Evolutionary conservation across 2,797 vertebrate genomes (phyloP).

Genomic region (Ceyx erithaca): DNA sequence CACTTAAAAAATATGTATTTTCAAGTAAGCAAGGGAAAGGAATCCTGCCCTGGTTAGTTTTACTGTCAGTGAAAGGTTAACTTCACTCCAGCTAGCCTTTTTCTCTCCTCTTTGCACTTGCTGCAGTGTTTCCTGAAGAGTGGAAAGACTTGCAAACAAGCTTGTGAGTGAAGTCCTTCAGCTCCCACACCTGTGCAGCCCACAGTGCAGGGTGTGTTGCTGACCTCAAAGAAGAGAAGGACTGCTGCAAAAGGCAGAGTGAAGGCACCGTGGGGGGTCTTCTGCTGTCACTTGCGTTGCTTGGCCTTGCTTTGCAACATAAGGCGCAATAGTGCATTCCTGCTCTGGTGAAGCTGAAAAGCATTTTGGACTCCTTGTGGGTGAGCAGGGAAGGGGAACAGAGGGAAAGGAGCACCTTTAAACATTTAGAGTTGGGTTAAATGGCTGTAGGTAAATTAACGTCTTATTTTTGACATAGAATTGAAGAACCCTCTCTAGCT

Average conservation of each 20-base stretch:
- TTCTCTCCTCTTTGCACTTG: neutral
- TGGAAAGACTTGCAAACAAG: neutral
- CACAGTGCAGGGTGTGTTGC: neutral
- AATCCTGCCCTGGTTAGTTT: neutral
- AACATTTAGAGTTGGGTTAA: neutral
- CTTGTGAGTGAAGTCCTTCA: neutral
- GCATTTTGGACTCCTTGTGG: neutral
- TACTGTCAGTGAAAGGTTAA: neutral
- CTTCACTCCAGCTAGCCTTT: neutral
- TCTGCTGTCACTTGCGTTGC: neutral
- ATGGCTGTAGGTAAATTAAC: neutral
- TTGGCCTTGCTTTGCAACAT: neutral
- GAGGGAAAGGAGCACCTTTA: neutral
- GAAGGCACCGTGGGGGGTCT: fast-evolving
- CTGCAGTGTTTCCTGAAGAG: neutral
- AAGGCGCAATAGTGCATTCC: neutral
- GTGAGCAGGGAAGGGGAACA: neutral
- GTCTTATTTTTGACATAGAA: neutral
- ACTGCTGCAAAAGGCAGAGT: neutral
- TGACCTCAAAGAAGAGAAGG: neutral
- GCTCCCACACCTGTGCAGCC: fast-evolving
- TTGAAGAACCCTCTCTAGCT: neutral
- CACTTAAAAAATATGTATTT: neutral
- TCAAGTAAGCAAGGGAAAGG: neutral
- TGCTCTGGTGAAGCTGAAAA: neutral